Evolutionary conservation across 2,113 vertebrate genomes (phyloP), one percentile per base, ranked within the genome.

Genomic region (Phylloscopus trochiloides): DNA sequence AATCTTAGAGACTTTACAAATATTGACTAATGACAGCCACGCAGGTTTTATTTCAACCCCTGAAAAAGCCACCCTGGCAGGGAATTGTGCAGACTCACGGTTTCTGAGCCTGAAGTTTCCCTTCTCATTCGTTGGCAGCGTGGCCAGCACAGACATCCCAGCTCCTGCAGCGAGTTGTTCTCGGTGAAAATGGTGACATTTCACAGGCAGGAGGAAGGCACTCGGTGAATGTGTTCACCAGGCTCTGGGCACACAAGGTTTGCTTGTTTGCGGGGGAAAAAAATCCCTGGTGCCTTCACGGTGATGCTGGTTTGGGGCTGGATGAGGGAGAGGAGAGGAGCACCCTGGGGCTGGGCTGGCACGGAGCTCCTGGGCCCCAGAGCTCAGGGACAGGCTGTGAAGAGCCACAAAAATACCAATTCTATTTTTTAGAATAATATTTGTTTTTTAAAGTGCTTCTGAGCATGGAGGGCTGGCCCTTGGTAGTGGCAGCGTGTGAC

Each of bases 91-190:
- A 48, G 74, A 18, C 21, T 89, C 68, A 2, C 31, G 50, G 38
- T 9, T 67, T 17, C 43, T 2, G 47, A 42, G 63, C 3, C 29
- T 38, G 50, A 51, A n/a, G 77, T 71, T 81, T n/a, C 72, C 1
- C 0, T 45, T 38, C 42, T 11, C 20, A 0, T 2, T 3, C 0
- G 1, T 10, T 2, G 14, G 3, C 0, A 3, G 10, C 54, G 7
- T 14, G 29, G 1, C 10, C 9, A 7, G 28, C 70, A 1, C 73
- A 13, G 47, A 42, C 32, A 77, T 5, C 47, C 26, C 3, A 16
- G 45, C 70, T 43, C 62, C 70, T 68, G 72, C 52, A 26, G 71
- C 2, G 1, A 3, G 45, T 15, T 5, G 25, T 10, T 22, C 50
- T 19, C 17, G 0, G 32, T 7, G 74, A 11, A 17, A 54, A 9